A percentile compares a stretch with the other conserved stretches of the same genome.
Evolutionary conservation across 2,797 vertebrate species (phyloP).

Genomic region (Chloroceryle inda): DNA sequence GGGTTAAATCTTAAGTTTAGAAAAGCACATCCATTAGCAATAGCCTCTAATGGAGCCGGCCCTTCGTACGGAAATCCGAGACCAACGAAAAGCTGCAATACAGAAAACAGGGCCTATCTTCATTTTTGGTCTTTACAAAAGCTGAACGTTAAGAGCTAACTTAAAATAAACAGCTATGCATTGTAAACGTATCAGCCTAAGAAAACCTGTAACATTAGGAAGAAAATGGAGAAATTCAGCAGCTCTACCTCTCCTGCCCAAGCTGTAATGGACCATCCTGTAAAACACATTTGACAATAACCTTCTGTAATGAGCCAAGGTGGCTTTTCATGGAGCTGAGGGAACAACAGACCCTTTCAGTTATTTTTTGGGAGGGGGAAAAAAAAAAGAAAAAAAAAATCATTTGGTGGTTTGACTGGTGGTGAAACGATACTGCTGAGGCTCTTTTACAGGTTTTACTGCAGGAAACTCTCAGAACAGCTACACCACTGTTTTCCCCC

Average conservation of each 20-base stretch:
- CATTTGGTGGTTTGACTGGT: conserved; percentile 12
- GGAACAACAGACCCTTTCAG: conserved; percentile 74
- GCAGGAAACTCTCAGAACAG: neutral
- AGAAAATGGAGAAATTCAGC: neutral
- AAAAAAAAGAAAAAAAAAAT: neutral
- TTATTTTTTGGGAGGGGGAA: neutral
- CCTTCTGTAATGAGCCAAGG: conserved; percentile 72
- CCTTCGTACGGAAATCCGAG: conserved; percentile 98
- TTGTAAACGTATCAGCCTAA: neutral
- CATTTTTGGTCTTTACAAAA: neutral
- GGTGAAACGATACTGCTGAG: conserved; percentile 26
- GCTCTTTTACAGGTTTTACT: neutral
- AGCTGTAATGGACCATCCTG: neutral
- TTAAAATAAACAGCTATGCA: neutral
- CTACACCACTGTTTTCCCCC: neutral
- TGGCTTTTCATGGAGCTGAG: conserved; percentile 53
- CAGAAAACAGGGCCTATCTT: neutral
- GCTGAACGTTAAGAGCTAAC: neutral
- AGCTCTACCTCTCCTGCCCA: neutral
- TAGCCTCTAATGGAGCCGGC: conserved; percentile 94
- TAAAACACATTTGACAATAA: conserved; percentile 63
- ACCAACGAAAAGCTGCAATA: conserved; percentile 93
- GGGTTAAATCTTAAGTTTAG: conserved; percentile 95
- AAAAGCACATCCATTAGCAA: conserved; percentile 96
- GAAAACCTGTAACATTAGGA: neutral